Base-by-base conservation (phyloP, 2,113 vertebrate species). In the Sphyrna mokarran region DNA sequence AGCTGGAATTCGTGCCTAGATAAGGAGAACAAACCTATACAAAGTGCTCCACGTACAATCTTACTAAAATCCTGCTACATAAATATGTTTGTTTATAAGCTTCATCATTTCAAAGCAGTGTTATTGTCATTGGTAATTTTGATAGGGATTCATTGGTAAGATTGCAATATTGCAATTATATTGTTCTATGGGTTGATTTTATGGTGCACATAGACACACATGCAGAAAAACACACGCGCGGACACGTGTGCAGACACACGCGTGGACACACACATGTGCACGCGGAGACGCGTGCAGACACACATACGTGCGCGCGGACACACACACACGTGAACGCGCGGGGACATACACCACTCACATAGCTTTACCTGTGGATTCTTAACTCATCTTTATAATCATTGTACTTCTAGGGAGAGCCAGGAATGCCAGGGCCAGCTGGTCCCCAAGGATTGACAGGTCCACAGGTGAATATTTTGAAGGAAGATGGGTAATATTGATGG, bases 341-440 rank as follows among this genome's bases (percentile, higher is more conserved):
- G n/a, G n/a, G n/a, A n/a, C n/a, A n/a, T n/a, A n/a, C 48, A 54
- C 48, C 48, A 5, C 58, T 33, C 14, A 16, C 1, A 20, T 4
- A 20, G 54, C 3, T 14, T 90, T 33, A 16, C 37, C 23, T 33
- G 54, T 16, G 43, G 22, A 26, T 54, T 48, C 8, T 26, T 43
- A 8, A 68, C 18, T 93, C 20, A 93, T 40, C 37, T 93, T 14
- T 37, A 37, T 3, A 66, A 37, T 68, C 7, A n/a, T 91, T 97
- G 80, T 93, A 96, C 96, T 97, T 97, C 95, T 97, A 99, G 98
- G 98, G 98, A 95, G 98, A 99, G 97, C 96, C 97, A 96, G 98
- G 98, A 58, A 96, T 98, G 94, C 96, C 98, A 95, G 98, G 98
- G 10, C 95, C 96, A 6, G 97, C 98, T 8, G 98, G 98, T 96